phyloP scores from a whole-genome alignment of 2,797 vertebrate species.

The Acipenser oxyrinchus region DNA sequence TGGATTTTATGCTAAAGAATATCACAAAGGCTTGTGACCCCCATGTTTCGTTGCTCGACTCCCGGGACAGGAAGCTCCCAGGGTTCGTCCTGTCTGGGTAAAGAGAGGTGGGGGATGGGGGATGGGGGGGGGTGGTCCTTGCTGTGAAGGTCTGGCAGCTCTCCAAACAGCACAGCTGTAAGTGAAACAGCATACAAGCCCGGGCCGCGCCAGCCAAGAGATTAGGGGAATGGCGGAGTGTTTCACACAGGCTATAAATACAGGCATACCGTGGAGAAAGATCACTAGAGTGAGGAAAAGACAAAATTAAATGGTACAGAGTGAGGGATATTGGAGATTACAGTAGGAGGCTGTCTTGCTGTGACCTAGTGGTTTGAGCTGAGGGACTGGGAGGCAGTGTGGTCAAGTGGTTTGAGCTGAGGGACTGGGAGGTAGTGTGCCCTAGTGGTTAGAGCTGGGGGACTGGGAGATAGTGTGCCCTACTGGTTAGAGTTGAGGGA shows the following conservation, averaged over 20 bases:
- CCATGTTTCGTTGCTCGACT: conserved; percentile 30
- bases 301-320: conserved; percentile 15
- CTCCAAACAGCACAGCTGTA: conserved; percentile 14
- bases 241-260: conserved; percentile 8
- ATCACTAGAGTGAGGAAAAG: not conserved
- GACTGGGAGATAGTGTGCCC: too few relatives aligned
- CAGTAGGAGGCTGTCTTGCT: not conserved
- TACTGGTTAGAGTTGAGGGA: too few relatives aligned
- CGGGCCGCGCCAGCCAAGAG: conserved; percentile 4
- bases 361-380: too few relatives aligned
- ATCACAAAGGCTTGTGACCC: conserved; percentile 22
- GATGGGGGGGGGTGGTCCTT: conserved; percentile 9
- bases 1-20: conserved; percentile 1
- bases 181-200: conserved; percentile 36
- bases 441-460: too few relatives aligned
- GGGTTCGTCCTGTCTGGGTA: conserved; percentile 25
- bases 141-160: conserved; percentile 1
- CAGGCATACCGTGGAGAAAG: not conserved
- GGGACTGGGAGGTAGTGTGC: too few relatives aligned
- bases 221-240: conserved; percentile 18
- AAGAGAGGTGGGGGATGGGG: conserved; percentile 4
- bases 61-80: conserved; percentile 37
- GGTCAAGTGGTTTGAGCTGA: too few relatives aligned
- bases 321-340: not conserved
- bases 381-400: too few relatives aligned